Percentiles rank a stretch among this genome's conserved stretches.
Conservation (phyloP, 2,797 vertebrate genomes). For the Artibeus lituratus region DNA sequence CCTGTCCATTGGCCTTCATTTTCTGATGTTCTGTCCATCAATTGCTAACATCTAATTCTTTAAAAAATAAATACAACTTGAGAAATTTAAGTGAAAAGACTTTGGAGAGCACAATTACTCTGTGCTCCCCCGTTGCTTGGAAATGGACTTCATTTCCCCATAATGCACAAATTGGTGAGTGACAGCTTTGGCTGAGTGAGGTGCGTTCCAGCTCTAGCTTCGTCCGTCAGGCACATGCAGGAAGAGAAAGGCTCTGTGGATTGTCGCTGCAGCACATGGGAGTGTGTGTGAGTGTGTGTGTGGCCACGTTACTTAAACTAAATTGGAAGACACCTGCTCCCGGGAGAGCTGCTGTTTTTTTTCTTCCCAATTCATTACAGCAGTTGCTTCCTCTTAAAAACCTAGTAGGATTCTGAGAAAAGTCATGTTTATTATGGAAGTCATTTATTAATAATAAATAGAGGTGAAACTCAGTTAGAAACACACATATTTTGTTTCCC, state of each 20-base stretch:
- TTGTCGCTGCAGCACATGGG: rapidly evolving
- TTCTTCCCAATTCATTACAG: slow-evolving; percentile 46
- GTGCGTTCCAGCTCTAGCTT: neutral
- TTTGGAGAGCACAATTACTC: slow-evolving; percentile 77
- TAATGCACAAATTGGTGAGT: slow-evolving; percentile 79
- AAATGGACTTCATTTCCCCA: slow-evolving; percentile 79
- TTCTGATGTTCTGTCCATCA: slow-evolving; percentile 78
- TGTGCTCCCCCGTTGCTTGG: slow-evolving; percentile 45
- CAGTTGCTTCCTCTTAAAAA: slow-evolving; percentile 32
- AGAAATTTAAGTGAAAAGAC: slow-evolving; percentile 82
- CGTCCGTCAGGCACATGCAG: neutral
- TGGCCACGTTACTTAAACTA: neutral
- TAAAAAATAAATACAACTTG: slow-evolving; percentile 81
- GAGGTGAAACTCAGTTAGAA: slow-evolving; percentile 65
- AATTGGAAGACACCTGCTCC: slow-evolving; percentile 41
- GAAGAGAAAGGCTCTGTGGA: neutral
- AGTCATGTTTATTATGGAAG: slow-evolving; percentile 66
- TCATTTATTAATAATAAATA: slow-evolving; percentile 69
- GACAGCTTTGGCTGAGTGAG: slow-evolving; percentile 74
- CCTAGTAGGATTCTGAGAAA: slow-evolving; percentile 60
- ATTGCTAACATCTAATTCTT: slow-evolving; percentile 75
- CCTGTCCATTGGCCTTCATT: slow-evolving; percentile 71
- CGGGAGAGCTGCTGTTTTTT: slow-evolving; percentile 1
- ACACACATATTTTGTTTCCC: neutral
- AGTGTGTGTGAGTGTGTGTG: too few relatives aligned